Percentiles rank a stretch among this genome's conserved stretches.
These are phyloP conservation scores for Polia nebulosa DNA, from an alignment of 2,888 invertebrate species.

Conservation along the genomic window DNA sequence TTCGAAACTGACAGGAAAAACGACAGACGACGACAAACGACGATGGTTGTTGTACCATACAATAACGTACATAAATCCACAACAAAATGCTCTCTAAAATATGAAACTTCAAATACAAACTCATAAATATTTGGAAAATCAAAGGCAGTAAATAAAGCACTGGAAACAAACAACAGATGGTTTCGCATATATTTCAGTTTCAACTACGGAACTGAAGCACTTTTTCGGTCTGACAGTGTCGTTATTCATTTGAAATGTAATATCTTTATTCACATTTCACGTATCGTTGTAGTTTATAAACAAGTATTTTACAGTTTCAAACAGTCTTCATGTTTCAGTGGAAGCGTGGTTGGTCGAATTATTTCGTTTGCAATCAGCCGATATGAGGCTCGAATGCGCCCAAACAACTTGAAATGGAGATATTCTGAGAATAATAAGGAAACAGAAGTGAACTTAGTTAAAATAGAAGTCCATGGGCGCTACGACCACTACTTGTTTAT, in stretches of 20 bases:
- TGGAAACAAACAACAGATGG: constrained; percentile 61
- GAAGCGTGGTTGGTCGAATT: constrained; percentile 19
- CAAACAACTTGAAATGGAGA: constrained; percentile 29
- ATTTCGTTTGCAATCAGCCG: constrained; percentile 28
- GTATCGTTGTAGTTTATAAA: constrained; percentile 45
- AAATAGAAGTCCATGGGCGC: constrained; percentile 72
- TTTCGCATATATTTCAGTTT: constrained; percentile 64
- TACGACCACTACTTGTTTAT: constrained; percentile 74
- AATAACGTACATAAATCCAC: constrained; percentile 32
- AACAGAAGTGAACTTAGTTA: constrained; percentile 76
- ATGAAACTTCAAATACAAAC: constrained; percentile 53
- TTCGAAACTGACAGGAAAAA: constrained; percentile 18
- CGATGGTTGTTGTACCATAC: too few species aligned
- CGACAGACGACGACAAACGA: too few species aligned
- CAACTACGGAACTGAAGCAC: constrained; percentile 65
- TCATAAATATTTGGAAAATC: constrained; percentile 64
- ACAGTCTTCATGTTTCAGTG: constrained; percentile 19
- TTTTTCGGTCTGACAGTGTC: constrained; percentile 67
- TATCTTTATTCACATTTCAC: constrained; percentile 60
- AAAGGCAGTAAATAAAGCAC: constrained; percentile 62
- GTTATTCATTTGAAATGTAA: constrained; percentile 65
- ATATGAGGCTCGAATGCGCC: neutral
- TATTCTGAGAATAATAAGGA: constrained; percentile 51
- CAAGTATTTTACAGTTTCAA: constrained; percentile 28
- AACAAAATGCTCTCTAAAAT: constrained; percentile 50